Conservation (phyloP, 37 sponge, comb jelly and placozoan species). For the Amphimedon queenslandica region DNA sequence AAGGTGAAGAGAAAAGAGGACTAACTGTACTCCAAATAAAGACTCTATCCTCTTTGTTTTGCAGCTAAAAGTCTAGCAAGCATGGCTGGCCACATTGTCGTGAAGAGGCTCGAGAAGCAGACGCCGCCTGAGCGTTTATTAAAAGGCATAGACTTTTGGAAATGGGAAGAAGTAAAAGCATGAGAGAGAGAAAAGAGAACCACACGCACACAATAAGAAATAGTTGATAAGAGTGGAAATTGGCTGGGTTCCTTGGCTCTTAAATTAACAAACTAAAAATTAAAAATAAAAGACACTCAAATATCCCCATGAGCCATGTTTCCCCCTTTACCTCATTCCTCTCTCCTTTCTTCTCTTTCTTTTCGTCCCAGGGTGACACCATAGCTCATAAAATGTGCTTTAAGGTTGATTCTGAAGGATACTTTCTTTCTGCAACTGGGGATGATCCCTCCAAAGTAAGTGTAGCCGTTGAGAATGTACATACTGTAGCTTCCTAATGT, state of each 20-base stretch:
- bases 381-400: constrained; percentile 16
- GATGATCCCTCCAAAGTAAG: constrained; percentile 9
- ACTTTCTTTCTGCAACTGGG: constrained; percentile 34
- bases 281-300: too few species aligned
- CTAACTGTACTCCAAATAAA: too few species aligned
- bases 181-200: background rate
- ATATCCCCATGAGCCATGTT: too few species aligned
- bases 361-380: constrained; percentile 9
- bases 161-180: constrained; percentile 33
- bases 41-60: too few species aligned
- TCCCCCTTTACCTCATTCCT: too few species aligned
- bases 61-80: background rate
- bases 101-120: constrained; percentile 22
- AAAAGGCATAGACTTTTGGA: constrained; percentile 15
- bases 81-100: constrained; percentile 46
- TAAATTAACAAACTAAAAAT: too few species aligned
- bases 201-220: too few species aligned
- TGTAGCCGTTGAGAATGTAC: background rate
- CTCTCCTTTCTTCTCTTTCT: too few species aligned
- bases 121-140: constrained; percentile 24
- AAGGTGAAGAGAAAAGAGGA: too few species aligned
- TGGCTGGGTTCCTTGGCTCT: too few species aligned
- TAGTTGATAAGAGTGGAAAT: too few species aligned
- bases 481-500: background rate
- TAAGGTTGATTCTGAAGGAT: constrained; percentile 37